These are phyloP conservation scores for Tautogolabrus adspersus DNA, from an alignment of 2,113 vertebrate species.

Conservation along the genomic window DNA sequence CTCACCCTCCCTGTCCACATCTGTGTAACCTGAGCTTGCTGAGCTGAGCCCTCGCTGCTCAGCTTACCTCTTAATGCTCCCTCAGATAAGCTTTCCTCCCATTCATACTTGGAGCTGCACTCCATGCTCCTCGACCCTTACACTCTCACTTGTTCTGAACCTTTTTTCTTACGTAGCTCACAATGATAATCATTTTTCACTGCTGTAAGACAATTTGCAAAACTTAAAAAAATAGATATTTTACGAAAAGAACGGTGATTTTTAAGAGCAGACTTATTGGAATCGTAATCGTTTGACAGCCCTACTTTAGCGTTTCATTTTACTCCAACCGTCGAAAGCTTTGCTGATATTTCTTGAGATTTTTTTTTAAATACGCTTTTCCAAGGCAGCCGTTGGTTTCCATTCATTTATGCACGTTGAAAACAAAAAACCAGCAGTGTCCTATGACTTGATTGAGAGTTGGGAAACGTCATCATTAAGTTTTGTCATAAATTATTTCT, in stretches of 20 bases:
- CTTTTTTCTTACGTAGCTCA: too few species aligned
- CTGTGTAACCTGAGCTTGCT: constrained; percentile 62
- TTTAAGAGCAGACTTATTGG: too few species aligned
- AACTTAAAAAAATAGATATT: neutral
- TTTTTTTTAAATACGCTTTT: too few species aligned
- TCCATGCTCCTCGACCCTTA: neutral
- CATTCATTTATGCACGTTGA: neutral
- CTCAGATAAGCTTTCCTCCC: constrained; percentile 51
- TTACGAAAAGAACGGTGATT: too few species aligned
- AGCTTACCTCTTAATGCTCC: constrained; percentile 30
- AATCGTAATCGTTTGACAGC: too few species aligned
- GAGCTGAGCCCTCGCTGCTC: constrained; percentile 24
- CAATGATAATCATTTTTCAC: neutral
- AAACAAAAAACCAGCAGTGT: neutral
- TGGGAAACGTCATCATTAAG: neutral
- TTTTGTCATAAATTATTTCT: too few species aligned
- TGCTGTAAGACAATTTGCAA: neutral
- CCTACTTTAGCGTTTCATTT: neutral
- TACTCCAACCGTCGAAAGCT: too few species aligned
- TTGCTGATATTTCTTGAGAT: too few species aligned
- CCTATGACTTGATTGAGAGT: neutral
- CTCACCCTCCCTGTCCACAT: constrained; percentile 40
- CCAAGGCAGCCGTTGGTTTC: too few species aligned
- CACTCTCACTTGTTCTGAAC: neutral
- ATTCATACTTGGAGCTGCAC: constrained; percentile 26